These are phyloP conservation scores for Arenaria interpres DNA, from an alignment of 2,113 vertebrate species.

Conservation along the genomic window DNA sequence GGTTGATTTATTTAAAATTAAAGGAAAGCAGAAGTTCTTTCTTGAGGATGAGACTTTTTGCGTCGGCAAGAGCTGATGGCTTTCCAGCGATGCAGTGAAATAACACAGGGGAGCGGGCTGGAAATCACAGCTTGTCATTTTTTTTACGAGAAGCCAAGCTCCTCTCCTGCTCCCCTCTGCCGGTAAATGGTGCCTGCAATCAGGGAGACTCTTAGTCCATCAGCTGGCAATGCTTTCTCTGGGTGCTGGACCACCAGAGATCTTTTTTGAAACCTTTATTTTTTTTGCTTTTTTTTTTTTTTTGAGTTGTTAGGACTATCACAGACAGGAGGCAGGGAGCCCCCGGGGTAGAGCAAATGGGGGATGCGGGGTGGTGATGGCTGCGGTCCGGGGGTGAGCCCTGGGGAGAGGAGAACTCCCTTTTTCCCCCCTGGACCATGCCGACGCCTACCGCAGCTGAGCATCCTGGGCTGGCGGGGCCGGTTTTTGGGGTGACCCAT, in stretches of 20 bases:
- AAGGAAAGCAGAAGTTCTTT: constrained; percentile 57
- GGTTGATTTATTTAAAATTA: constrained; percentile 53
- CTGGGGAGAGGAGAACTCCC: rapidly evolving
- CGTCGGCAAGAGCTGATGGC: not conserved
- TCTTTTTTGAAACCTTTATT: not conserved
- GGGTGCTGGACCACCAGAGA: not conserved
- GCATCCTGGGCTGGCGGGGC: rapidly evolving
- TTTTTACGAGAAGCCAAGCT: not conserved
- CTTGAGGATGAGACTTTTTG: not conserved
- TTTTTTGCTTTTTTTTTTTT: not conserved
- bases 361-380: not conserved
- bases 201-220: not conserved
- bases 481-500: not conserved
- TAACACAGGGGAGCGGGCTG: not conserved
- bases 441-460: not conserved
- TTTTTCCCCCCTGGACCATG: rapidly evolving
- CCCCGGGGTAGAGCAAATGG: not conserved
- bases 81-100: constrained; percentile 14
- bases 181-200: not conserved
- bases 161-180: not conserved
- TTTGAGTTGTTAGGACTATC: not conserved
- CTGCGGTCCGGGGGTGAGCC: not conserved
- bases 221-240: not conserved
- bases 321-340: not conserved
- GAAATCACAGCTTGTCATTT: not conserved